These are phyloP conservation scores for Microtus oregoni DNA, from an alignment of 2,113 vertebrate species.

Conservation along the genomic window DNA sequence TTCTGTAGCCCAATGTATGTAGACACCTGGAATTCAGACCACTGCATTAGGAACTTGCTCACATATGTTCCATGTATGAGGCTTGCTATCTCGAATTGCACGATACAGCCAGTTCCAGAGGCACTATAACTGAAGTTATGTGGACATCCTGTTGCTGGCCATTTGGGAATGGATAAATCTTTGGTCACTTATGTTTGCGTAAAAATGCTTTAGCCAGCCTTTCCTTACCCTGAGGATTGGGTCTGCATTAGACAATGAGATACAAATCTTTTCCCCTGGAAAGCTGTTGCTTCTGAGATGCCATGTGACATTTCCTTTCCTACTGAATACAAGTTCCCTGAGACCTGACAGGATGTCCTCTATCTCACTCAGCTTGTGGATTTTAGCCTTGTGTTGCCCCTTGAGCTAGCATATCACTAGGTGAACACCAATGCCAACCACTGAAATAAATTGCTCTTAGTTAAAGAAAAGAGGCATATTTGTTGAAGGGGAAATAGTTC, in stretches of 20 bases:
- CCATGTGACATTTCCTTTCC: not conserved
- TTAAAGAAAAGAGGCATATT: not conserved
- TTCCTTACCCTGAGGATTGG: not conserved
- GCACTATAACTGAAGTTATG: not conserved
- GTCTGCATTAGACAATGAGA: not conserved
- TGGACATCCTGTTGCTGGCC: not conserved
- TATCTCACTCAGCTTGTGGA: not conserved
- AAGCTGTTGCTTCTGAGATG: not conserved
- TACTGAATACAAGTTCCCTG: not conserved
- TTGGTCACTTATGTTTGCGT: not conserved
- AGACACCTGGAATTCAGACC: not conserved
- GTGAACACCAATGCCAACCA: not conserved
- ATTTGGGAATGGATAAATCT: not conserved
- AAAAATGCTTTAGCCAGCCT: not conserved
- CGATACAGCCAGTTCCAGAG: not conserved
- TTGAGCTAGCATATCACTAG: not conserved
- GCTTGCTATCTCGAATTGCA: not conserved
- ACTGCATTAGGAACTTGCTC: not conserved
- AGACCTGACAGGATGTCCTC: not conserved
- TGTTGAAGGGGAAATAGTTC: constrained; percentile 22
- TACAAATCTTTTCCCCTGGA: not conserved
- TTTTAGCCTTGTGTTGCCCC: not conserved
- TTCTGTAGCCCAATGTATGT: not conserved
- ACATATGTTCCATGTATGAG: not conserved
- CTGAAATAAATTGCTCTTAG: not conserved